Conservation (phyloP, 2,113 vertebrate species). For the Megaceryle torquata region DNA sequence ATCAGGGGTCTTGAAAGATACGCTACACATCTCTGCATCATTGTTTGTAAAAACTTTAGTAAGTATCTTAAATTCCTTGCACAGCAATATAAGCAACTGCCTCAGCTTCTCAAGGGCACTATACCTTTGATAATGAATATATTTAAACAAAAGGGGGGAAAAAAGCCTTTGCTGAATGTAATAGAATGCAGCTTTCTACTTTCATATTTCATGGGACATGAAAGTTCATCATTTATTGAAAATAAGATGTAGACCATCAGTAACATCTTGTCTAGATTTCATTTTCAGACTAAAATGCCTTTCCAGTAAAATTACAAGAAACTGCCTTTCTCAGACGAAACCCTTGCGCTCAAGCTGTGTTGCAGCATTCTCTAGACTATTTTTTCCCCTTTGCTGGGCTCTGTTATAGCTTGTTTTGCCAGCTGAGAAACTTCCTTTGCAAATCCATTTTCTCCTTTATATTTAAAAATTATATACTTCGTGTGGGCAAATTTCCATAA, state of each 20-base stretch:
- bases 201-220: slow-evolving; percentile 47
- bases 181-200: slow-evolving; percentile 43
- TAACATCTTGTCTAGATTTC: slow-evolving; percentile 29
- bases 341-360: not conserved
- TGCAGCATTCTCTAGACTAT: not conserved
- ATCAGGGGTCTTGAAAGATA: slow-evolving; percentile 47
- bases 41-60: slow-evolving; percentile 36
- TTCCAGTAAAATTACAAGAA: slow-evolving; percentile 16
- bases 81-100: slow-evolving; percentile 38
- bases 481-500: not conserved
- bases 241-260: slow-evolving; percentile 43
- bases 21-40: slow-evolving; percentile 10
- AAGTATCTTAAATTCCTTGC: slow-evolving; percentile 60
- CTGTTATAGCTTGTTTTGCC: not conserved
- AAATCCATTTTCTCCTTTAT: not conserved
- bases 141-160: slow-evolving; percentile 34
- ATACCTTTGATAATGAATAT: slow-evolving; percentile 64
- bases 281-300: slow-evolving; percentile 37
- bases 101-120: slow-evolving; percentile 66
- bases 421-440: not conserved
- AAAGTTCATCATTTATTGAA: slow-evolving; percentile 69
- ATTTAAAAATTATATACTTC: slow-evolving; percentile 2
- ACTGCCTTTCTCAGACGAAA: slow-evolving; percentile 1
- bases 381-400: not conserved
- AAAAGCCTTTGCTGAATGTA: slow-evolving; percentile 6